phyloP scores from a whole-genome alignment of 2,113 vertebrate species.

The Trematomus loennbergii region DNA sequence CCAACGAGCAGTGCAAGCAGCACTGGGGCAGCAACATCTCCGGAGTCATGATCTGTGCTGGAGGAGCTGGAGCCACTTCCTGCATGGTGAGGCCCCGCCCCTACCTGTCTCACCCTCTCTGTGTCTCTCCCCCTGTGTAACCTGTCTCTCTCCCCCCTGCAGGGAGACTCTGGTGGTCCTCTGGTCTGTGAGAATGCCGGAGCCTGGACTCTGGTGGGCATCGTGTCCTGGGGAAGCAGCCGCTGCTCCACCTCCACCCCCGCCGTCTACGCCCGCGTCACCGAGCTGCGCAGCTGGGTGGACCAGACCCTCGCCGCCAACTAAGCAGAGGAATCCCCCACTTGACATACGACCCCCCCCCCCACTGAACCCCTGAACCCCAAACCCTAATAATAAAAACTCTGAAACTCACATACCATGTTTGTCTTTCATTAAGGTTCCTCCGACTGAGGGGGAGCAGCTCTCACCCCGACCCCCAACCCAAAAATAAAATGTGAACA shows the following conservation, averaged over 20 bases:
- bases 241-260: constrained; percentile 78
- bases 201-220: constrained; percentile 82
- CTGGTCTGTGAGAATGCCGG: constrained; percentile 82
- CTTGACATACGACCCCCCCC: neutral
- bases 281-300: constrained; percentile 78
- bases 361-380: neutral
- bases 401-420: neutral
- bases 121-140: neutral
- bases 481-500: too few relatives aligned
- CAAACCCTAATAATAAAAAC: neutral
- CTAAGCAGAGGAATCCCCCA: constrained; percentile 45
- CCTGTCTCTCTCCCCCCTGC: neutral
- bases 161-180: constrained; percentile 83
- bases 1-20: constrained; percentile 60
- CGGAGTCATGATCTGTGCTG: constrained; percentile 75
- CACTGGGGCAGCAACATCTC: constrained; percentile 79
- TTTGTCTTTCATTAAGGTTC: neutral
- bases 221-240: constrained; percentile 85
- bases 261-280: constrained; percentile 83
- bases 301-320: constrained; percentile 82
- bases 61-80: constrained; percentile 70
- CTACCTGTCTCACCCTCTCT: neutral
- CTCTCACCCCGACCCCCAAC: too few relatives aligned
- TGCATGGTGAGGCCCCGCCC: constrained; percentile 67
- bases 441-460: too few relatives aligned